Conservation (phyloP, 30 jellyfish, hydroid and myxozoan species). For the Aurelia sp. region DNA sequence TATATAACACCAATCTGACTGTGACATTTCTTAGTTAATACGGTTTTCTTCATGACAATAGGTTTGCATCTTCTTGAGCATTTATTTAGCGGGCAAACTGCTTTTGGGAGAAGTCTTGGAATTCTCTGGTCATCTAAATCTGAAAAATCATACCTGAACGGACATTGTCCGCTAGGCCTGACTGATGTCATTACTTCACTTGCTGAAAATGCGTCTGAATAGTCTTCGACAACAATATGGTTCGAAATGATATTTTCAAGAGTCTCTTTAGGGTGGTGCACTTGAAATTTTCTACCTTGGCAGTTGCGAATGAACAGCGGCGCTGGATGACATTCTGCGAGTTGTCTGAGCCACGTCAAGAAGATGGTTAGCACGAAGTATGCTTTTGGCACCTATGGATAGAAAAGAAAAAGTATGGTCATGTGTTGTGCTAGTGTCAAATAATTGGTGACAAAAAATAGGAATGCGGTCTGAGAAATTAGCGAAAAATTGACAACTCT, state of each 20-base stretch:
- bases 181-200: background rate
- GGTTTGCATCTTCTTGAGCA: constrained; percentile 29
- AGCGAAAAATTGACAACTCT: too few relatives aligned
- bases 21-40: constrained; percentile 25
- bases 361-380: too few relatives aligned
- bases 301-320: background rate
- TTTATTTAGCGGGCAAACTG: constrained; percentile 29
- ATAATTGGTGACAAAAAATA: too few relatives aligned
- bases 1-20: constrained; percentile 6
- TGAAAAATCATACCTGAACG: constrained; percentile 13
- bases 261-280: background rate
- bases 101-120: constrained; percentile 32
- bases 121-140: constrained; percentile 43
- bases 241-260: background rate
- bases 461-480: too few relatives aligned
- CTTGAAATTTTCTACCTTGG: background rate
- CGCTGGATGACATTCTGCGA: too few relatives aligned
- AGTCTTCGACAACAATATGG: too few relatives aligned
- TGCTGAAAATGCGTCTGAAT: too few relatives aligned
- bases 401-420: too few relatives aligned
- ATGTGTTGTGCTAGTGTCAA: too few relatives aligned
- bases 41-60: background rate
- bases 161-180: constrained; percentile 29
- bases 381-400: too few relatives aligned
- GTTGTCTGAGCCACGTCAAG: too few relatives aligned